Evolutionary conservation across 2,888 invertebrate species (phyloP).

Genomic region (Disparrhopalites patrizii): DNA sequence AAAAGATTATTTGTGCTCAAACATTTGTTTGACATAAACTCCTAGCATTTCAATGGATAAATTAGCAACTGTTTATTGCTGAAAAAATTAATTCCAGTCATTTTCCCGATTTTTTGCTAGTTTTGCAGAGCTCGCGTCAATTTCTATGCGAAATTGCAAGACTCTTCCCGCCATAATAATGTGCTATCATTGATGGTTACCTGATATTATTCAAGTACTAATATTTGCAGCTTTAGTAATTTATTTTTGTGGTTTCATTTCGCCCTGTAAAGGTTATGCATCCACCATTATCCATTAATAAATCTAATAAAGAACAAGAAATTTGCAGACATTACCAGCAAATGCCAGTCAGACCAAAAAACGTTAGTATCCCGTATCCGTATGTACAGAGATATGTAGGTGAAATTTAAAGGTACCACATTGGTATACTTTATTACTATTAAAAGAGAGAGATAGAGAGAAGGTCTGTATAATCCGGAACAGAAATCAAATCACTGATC

Average conservation of each 20-base stretch:
- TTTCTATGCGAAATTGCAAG: constrained; percentile 8
- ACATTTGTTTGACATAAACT: not conserved
- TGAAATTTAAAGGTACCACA: too few species aligned
- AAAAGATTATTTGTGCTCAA: too few species aligned
- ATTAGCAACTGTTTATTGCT: not conserved
- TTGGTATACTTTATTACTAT: too few species aligned
- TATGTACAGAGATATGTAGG: too few species aligned
- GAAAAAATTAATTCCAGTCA: not conserved
- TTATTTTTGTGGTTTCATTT: not conserved
- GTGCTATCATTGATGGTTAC: too few species aligned
- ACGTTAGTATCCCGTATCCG: too few species aligned
- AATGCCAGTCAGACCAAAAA: not conserved
- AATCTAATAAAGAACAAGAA: not conserved
- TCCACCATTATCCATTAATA: not conserved
- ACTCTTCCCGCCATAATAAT: not conserved
- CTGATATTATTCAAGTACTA: too few species aligned
- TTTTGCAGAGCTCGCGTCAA: constrained; percentile 14
- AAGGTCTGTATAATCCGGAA: too few species aligned
- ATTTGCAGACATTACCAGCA: not conserved
- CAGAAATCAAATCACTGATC: too few species aligned
- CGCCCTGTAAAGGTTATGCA: not conserved
- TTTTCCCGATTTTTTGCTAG: not conserved
- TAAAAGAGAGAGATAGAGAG: too few species aligned
- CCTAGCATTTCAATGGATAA: not conserved
- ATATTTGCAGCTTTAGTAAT: not conserved